A percentile compares a stretch with the other conserved stretches of the same genome.
Evolutionary conservation across 2,113 vertebrate genomes (phyloP).

Genomic region (Fregetta grallaria): DNA sequence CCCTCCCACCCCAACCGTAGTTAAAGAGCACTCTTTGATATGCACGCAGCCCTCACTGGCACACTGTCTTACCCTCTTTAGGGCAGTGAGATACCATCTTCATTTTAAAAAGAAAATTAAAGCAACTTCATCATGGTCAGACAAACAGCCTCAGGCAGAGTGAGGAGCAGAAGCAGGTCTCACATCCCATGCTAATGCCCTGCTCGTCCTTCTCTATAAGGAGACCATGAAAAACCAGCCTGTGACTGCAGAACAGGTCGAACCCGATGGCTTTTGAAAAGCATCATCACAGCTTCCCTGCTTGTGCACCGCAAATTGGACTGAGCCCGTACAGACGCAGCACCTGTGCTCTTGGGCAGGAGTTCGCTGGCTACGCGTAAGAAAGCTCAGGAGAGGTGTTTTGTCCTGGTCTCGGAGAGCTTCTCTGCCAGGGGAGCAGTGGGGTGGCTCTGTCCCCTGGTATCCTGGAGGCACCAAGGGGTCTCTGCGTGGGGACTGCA

Average conservation of each 20-base stretch:
- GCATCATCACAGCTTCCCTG: neutral
- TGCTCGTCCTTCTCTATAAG: neutral
- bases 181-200: neutral
- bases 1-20: neutral
- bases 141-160: neutral
- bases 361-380: rapidly evolving
- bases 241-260: neutral
- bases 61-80: neutral
- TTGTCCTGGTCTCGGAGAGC: neutral
- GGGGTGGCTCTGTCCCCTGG: neutral
- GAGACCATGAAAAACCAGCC: neutral
- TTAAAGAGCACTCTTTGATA: neutral
- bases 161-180: neutral
- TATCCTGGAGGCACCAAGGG: neutral
- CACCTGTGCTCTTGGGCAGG: neutral
- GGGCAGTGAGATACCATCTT: constrained; percentile 9
- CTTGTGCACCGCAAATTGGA: rapidly evolving
- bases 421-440: neutral
- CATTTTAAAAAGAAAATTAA: neutral
- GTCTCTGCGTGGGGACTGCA: neutral
- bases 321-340: neutral
- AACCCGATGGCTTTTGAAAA: neutral
- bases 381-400: neutral
- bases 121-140: neutral
- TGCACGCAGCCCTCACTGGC: neutral